These are phyloP conservation scores for Copidosoma floridanum DNA, from an alignment of 1,140 invertebrate genomes.

Conservation along the genomic window DNA sequence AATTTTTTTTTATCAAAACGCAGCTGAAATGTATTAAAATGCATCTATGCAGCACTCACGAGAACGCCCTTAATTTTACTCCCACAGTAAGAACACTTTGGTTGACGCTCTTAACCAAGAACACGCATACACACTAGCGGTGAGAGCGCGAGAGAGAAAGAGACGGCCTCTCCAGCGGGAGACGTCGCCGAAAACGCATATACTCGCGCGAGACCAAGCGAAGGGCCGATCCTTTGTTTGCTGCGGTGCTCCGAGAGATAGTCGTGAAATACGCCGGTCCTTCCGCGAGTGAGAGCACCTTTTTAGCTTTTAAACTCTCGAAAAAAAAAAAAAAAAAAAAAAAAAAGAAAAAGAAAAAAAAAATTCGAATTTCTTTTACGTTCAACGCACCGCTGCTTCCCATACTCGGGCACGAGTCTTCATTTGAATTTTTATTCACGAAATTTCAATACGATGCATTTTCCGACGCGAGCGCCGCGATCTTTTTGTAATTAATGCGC, in stretches of 20 bases:
- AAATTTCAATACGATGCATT: constrained; percentile 7
- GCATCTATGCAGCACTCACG: too few species aligned
- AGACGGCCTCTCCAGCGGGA: background rate
- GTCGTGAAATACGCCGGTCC: background rate
- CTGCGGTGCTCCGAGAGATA: constrained; percentile 3
- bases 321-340: too few species aligned
- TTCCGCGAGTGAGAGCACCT: constrained; percentile 4
- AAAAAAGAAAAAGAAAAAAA: too few species aligned
- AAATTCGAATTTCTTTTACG: too few species aligned
- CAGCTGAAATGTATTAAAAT: too few species aligned
- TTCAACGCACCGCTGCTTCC: too few species aligned
- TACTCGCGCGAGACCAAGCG: background rate
- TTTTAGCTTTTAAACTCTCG: constrained; percentile 16
- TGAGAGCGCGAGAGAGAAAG: background rate
- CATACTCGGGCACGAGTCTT: background rate
- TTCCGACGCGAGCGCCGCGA: background rate
- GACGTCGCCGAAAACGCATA: background rate
- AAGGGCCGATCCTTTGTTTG: constrained; percentile 31
- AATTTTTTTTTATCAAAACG: too few species aligned
- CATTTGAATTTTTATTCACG: constrained; percentile 10
- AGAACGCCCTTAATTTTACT: constrained; percentile 5
- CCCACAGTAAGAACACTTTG: too few species aligned
- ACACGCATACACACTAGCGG: background rate
- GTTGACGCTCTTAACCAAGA: too few species aligned
- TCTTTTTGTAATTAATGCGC: background rate